phyloP scores from a whole-genome alignment of 2,888 invertebrate genomes.

The Oligia latruncula region DNA sequence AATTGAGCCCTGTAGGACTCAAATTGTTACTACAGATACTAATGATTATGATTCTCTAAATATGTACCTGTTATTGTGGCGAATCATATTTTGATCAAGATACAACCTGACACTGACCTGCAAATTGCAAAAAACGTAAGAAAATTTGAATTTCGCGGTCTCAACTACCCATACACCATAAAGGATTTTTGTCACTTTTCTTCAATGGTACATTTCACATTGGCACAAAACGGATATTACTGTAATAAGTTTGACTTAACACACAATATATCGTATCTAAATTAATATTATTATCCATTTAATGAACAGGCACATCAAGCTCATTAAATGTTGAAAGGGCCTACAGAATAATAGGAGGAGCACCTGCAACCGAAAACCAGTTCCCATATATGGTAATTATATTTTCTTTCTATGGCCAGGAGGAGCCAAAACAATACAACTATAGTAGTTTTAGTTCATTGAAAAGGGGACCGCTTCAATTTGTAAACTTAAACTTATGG shows the following conservation, averaged over 20 bases:
- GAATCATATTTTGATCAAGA: too few species aligned
- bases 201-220: not conserved
- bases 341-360: slow-evolving; percentile 27
- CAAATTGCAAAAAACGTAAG: too few species aligned
- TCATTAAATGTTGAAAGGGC: slow-evolving; percentile 1
- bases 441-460: not conserved
- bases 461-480: not conserved
- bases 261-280: not conserved
- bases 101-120: too few species aligned
- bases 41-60: too few species aligned
- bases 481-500: not conserved
- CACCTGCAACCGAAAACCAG: not conserved
- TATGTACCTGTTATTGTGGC: too few species aligned
- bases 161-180: too few species aligned
- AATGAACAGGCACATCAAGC: slow-evolving; percentile 23
- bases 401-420: not conserved
- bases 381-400: slow-evolving; percentile 29
- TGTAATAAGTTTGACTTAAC: not conserved
- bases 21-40: too few species aligned
- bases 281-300: slow-evolving; percentile 7
- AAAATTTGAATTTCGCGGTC: too few species aligned
- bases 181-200: not conserved
- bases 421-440: too few species aligned
- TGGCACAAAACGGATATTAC: not conserved
- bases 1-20: too few species aligned